phyloP scores from a whole-genome alignment of 1,140 invertebrate genomes.

The Branchinecta lynchi region DNA sequence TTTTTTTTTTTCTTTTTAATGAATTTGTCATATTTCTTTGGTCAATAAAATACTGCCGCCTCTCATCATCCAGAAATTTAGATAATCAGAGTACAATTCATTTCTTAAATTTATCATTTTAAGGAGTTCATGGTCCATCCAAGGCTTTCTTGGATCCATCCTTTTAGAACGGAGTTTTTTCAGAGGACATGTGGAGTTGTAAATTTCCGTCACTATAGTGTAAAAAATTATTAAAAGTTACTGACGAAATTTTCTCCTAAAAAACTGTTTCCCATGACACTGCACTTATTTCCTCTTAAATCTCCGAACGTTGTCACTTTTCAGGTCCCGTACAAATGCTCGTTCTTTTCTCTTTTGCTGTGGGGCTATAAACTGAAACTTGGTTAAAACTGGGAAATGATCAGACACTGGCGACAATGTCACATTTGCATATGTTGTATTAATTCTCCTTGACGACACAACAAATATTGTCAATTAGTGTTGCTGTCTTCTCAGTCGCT shows the following conservation, averaged over 20 bases:
- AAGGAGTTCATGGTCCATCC: slow-evolving; percentile 5
- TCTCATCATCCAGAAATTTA: background rate
- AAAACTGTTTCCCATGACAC: background rate
- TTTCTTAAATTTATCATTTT: slow-evolving; percentile 7
- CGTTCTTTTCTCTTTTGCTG: slow-evolving; percentile 15
- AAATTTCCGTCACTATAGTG: slow-evolving; percentile 6
- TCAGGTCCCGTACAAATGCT: background rate
- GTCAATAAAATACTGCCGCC: slow-evolving; percentile 1
- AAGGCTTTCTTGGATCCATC: too few species aligned
- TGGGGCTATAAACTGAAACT: too few species aligned
- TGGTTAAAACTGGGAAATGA: too few species aligned
- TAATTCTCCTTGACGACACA: too few species aligned
- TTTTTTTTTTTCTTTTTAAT: slow-evolving; percentile 7
- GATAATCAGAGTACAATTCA: background rate
- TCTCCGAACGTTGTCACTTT: slow-evolving; percentile 5
- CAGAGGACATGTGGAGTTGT: slow-evolving; percentile 5
- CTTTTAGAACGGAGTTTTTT: background rate
- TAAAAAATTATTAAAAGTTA: background rate
- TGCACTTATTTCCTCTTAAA: slow-evolving; percentile 17
- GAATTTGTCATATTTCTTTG: slow-evolving; percentile 2
- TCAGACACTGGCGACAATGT: too few species aligned
- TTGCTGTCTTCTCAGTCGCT: too few species aligned
- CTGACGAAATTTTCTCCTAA: background rate
- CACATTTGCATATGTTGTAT: too few species aligned
- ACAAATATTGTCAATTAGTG: too few species aligned